Evolutionary conservation across 1,140 invertebrate genomes (phyloP), one percentile per base, ranked within the genome.

Genomic region (Eriosoma lanigerum): DNA sequence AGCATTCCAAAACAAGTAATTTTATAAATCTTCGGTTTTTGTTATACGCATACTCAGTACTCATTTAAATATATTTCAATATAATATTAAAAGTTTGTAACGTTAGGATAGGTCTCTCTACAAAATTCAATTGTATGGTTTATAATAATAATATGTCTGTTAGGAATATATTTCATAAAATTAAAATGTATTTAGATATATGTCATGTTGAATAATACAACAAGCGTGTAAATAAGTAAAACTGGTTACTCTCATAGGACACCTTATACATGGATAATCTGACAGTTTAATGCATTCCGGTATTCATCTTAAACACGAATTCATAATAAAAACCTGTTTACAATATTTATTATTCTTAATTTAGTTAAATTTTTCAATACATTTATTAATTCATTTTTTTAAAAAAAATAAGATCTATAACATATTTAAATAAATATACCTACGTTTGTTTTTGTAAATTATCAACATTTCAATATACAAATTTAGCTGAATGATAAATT

Each of bases 221-320:
- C 19, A 13, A 21, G 12, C 62, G 62, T 64, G 19, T 64, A 6
- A 38, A 64, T 8, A 5, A 12, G n/a, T 21, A n/a, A 64, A 64
- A 64, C 62, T 44, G 62, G 62, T 64, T 64, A 64, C 10, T 64
- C 62, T 64, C 62, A 64, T 64, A 64, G 32, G 62, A n/a, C 19
- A 64, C 62, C 24, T 64, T 19, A 21, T 64, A 64, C 62, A 38
- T 3, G 9, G 19, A 38, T 13, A 64, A 64, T 64, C 62, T 29
- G 32, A 64, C 32, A n/a, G 62, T 13, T n/a, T 13, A 64, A 62
- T 62, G 58, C 32, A 21, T n/a, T 44, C 38, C 4, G 32, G 19
- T 64, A 38, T 38, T 64, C 19, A 38, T 21, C 4, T n/a, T 64
- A 64, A 64, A 64, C 58, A 62, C 26, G 26, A 29, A 19, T 15